These are phyloP conservation scores for Drosophila orosa DNA, from an alignment of 1,140 invertebrate genomes.

Conservation along the genomic window DNA sequence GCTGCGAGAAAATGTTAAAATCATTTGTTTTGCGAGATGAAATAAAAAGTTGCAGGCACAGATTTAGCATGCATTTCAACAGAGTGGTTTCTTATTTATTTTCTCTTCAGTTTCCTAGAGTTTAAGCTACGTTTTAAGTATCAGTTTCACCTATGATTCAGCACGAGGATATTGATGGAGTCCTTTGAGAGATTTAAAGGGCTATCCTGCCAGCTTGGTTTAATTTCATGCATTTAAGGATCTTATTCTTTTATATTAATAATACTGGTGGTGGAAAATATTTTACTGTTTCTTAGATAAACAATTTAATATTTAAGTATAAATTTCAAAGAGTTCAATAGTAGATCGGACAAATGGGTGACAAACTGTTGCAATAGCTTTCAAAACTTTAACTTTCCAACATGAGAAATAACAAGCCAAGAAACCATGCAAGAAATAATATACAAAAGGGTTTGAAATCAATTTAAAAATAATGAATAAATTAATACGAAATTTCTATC, in stretches of 20 bases:
- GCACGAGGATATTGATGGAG: not conserved
- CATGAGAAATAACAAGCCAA: slow-evolving; percentile 3
- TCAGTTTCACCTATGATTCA: slow-evolving; percentile 33
- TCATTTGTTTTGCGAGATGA: slow-evolving; percentile 1
- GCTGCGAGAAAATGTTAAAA: slow-evolving; percentile 10
- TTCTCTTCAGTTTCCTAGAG: not conserved
- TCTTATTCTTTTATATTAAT: not conserved
- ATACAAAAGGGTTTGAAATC: not conserved
- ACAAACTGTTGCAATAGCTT: not conserved
- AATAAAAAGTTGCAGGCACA: slow-evolving; percentile 20
- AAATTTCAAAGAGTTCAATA: not conserved
- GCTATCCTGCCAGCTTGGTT: not conserved
- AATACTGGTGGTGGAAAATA: not conserved
- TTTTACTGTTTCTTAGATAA: too few species aligned
- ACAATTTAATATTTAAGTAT: not conserved
- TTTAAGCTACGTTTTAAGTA: slow-evolving; percentile 3
- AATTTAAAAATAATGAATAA: not conserved
- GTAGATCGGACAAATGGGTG: not conserved
- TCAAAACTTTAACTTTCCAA: not conserved
- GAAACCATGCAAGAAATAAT: slow-evolving; percentile 24
- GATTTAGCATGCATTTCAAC: slow-evolving; percentile 26
- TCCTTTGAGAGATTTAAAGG: not conserved
- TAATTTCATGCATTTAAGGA: slow-evolving; percentile 4
- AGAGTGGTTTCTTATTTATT: not conserved
- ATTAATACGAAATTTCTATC: not conserved